Base-by-base conservation (phyloP, 2,113 vertebrate species). In the Myotis brandtii region DNA sequence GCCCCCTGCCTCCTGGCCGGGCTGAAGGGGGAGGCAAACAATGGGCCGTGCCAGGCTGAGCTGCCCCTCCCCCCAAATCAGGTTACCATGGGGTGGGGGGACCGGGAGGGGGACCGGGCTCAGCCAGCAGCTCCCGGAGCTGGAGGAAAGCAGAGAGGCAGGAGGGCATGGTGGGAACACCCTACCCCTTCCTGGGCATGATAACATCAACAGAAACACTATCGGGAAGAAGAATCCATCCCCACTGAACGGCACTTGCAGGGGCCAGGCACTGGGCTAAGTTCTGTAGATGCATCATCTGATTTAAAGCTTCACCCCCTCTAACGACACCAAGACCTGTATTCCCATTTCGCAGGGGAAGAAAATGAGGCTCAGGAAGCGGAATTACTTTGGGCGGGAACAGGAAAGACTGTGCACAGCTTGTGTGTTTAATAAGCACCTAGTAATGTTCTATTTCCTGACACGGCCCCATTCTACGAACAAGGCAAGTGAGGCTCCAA, bases 1-100 rank as follows among this genome's bases (percentile, higher is more conserved):
- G 54, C 84, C 89, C 75, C 79, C 91, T 56, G 18, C 37, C 27
- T 9, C 72, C 92, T 4, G 80, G 92, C 93, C 73, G 2, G 9
- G 80, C 70, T 27, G 1, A 20, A 59, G 56, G 37, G 81, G 91
- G 72, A 43, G 95, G 70, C 79, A 17, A 40, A 93, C 90, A 90
- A 84, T 37, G 59, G 82, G 69, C 90, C 6, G 8, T 89, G 94
- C 95, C 94, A 96, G 94, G 90, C 84, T 72, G 81, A 7, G 30
- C 84, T 0, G 9, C 67, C 92, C 85, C 56, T 85, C 73, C 95
- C 70, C 76, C 91, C 34, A 85, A 89, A 54, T 64, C 94, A 85
- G 94, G 93, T 79, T 70, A 50, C 73, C 0, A 2, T 7, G 10
- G 16, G 11, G 40, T 9, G 16, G 21, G 62, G 9, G 3, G 16